These are phyloP conservation scores for Sinocyclocheilus anshuiensis DNA, from an alignment of 2,113 vertebrate genomes.

Conservation along the genomic window DNA sequence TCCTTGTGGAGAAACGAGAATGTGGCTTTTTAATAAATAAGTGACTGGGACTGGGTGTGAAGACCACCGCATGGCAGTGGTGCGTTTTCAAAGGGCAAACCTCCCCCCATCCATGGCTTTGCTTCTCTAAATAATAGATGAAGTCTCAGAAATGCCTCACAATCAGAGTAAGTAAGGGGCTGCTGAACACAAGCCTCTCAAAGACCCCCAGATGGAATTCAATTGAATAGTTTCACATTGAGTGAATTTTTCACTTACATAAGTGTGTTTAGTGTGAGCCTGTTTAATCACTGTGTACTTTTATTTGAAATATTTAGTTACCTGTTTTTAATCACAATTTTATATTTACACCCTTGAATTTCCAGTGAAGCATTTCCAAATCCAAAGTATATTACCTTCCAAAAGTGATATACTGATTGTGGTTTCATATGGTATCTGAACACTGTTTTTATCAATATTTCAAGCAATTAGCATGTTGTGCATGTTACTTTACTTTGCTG, in stretches of 20 bases:
- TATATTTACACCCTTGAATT: not conserved
- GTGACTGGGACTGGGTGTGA: conserved; percentile 29
- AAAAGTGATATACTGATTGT: not conserved
- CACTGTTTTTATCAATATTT: not conserved
- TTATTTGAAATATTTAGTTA: not conserved
- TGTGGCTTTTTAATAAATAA: conserved; percentile 39
- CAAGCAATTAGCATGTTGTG: not conserved
- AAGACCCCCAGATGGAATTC: conserved; percentile 6
- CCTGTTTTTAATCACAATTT: not conserved
- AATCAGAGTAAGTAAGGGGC: conserved; percentile 28
- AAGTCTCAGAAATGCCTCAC: conserved; percentile 32
- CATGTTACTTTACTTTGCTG: not conserved
- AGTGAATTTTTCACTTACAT: not conserved
- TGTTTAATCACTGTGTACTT: not conserved
- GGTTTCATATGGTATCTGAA: not conserved
- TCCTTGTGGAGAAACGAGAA: not conserved
- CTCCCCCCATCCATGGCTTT: conserved; percentile 39
- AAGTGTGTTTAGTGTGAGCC: not conserved
- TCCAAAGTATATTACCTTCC: not conserved
- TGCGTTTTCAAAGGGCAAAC: conserved; percentile 41
- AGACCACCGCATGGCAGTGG: conserved; percentile 31
- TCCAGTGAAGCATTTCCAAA: not conserved
- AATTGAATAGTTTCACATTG: not conserved
- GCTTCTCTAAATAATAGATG: conserved; percentile 52
- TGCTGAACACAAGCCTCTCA: not conserved